phyloP scores from a whole-genome alignment of 2,113 vertebrate genomes.

The Malurus elegans region DNA sequence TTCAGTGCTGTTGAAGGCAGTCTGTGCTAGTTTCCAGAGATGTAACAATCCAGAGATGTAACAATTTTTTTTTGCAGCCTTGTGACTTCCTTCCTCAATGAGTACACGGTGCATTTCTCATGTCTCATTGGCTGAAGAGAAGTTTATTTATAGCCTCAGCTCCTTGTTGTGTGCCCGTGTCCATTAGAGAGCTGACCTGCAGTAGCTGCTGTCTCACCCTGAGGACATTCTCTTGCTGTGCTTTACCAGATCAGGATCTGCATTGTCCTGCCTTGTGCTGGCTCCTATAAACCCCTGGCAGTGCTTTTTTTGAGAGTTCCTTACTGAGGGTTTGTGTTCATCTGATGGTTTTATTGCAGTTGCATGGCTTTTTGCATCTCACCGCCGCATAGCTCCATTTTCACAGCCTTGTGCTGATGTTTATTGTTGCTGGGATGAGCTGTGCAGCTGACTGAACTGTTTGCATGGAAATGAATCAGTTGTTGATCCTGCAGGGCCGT shows the following conservation, averaged over 20 bases:
- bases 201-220: background rate
- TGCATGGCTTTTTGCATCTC: background rate
- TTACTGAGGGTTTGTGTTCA: background rate
- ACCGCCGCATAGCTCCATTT: background rate
- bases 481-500: background rate
- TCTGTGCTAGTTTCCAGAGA: background rate
- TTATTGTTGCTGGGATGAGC: background rate
- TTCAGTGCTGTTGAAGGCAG: background rate
- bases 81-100: conserved; percentile 41
- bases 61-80: conserved; percentile 23
- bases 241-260: background rate
- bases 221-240: background rate
- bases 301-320: background rate
- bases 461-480: background rate
- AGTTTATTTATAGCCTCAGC: conserved; percentile 28
- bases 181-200: conserved; percentile 1
- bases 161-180: background rate
- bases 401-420: background rate
- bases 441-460: background rate
- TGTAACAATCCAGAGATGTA: background rate
- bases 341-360: background rate
- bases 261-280: background rate
- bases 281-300: background rate
- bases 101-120: background rate
- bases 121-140: background rate